phyloP scores from a whole-genome alignment of 2,888 invertebrate species.

The Synanthedon andrenaeformis region DNA sequence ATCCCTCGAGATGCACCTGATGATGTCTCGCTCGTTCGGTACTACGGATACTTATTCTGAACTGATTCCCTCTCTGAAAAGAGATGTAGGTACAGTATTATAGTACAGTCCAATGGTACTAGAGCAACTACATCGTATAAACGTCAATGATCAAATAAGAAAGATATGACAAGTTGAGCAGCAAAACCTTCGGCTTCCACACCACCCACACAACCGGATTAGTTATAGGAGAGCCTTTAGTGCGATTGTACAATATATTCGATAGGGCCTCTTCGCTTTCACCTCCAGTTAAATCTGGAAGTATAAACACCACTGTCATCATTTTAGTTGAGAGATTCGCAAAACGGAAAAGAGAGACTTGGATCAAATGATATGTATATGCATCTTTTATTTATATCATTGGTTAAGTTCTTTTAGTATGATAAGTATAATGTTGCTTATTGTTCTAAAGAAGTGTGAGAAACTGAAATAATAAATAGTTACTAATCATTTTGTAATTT shows the following conservation, averaged over 20 bases:
- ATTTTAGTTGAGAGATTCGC: background rate
- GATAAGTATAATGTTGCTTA: too few relatives aligned
- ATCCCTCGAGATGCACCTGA: background rate
- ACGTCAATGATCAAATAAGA: background rate
- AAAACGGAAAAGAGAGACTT: too few relatives aligned
- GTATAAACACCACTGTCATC: background rate
- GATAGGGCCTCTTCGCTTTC: conserved; percentile 31
- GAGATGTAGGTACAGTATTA: background rate
- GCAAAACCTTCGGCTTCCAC: conserved; percentile 29
- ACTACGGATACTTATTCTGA: conserved; percentile 41
- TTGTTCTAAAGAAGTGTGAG: too few relatives aligned
- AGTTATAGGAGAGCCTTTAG: conserved; percentile 16
- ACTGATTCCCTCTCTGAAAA: conserved; percentile 22
- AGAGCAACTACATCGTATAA: background rate
- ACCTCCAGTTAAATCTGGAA: conserved; percentile 30
- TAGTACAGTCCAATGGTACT: background rate
- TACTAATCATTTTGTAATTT: too few relatives aligned
- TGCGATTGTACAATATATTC: conserved; percentile 24
- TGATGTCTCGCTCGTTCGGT: conserved; percentile 35
- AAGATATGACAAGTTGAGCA: background rate
- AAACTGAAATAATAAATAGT: too few relatives aligned
- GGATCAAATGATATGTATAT: too few relatives aligned
- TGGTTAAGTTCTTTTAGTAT: too few relatives aligned
- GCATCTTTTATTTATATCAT: too few relatives aligned
- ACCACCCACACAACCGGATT: conserved; percentile 43